A percentile compares a stretch with the other conserved stretches of the same genome.
These are phyloP conservation scores for Stegana nigrithorax DNA, from an alignment of 2,888 invertebrate genomes.

Conservation along the genomic window DNA sequence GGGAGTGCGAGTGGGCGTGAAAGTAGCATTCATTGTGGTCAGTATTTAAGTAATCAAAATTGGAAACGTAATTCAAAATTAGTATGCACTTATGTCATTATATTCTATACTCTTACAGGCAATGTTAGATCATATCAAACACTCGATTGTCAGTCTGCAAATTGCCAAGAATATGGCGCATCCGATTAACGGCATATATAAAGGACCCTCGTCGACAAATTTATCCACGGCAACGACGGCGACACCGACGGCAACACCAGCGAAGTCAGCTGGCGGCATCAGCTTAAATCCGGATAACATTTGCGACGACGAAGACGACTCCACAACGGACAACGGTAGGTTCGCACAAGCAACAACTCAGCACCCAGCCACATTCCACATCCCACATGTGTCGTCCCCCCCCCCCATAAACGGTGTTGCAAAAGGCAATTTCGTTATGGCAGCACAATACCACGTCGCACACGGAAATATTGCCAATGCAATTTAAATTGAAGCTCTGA, in stretches of 20 bases:
- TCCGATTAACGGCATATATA: constrained; percentile 90
- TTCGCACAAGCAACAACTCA: not conserved
- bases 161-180: constrained; percentile 97
- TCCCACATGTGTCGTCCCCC: no score
- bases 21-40: no score
- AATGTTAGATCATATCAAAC: constrained; percentile 97
- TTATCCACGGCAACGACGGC: constrained; percentile 34
- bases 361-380: no score
- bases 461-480: no score
- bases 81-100: not conserved
- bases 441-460: no score
- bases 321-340: constrained; percentile 61
- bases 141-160: constrained; percentile 97
- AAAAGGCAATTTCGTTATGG: no score
- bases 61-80: not conserved
- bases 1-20: no score
- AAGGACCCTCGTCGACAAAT: constrained; percentile 71
- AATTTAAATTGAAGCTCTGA: no score
- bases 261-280: constrained; percentile 15
- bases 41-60: not conserved
- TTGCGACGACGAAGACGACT: constrained; percentile 61
- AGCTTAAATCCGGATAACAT: constrained; percentile 37
- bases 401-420: no score
- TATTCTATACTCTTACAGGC: constrained; percentile 73
- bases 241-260: constrained; percentile 14